Percentiles rank a stretch among this genome's conserved stretches.
Conservation (phyloP, 53 echinoderm and acorn worm genomes). For the Holothuria leucospilota region DNA sequence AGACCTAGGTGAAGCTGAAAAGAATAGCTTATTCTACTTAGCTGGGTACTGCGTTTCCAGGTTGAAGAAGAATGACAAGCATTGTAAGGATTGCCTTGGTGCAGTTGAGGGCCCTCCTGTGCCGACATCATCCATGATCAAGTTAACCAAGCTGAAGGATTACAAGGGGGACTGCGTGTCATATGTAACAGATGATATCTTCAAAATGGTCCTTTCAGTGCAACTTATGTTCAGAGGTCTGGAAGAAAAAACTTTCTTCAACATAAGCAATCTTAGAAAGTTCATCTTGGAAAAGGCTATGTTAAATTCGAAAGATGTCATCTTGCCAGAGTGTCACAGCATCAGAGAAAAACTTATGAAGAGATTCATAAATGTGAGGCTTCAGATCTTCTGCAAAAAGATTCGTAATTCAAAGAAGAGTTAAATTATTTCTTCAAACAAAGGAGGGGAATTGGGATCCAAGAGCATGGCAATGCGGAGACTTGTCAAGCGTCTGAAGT, state of each 20-base stretch:
- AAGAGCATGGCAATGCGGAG: too few species aligned
- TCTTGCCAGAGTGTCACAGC: not conserved
- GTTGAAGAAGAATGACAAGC: slow-evolving; percentile 40
- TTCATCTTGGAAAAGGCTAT: not conserved
- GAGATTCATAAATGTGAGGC: not conserved
- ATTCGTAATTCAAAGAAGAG: not conserved
- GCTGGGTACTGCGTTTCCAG: slow-evolving; percentile 62
- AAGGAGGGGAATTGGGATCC: too few species aligned
- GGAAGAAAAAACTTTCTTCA: not conserved
- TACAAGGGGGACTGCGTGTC: not conserved
- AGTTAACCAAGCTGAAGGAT: not conserved
- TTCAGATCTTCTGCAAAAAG: not conserved
- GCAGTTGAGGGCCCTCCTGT: not conserved
- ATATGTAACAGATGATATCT: not conserved
- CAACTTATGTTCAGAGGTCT: not conserved
- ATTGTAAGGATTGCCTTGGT: slow-evolving; percentile 27
- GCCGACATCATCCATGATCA: not conserved
- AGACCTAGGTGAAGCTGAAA: too few species aligned
- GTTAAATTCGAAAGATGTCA: not conserved
- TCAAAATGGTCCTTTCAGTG: too few species aligned
- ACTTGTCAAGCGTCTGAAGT: too few species aligned
- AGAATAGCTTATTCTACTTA: slow-evolving; percentile 51
- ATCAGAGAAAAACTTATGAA: not conserved
- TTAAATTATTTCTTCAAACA: too few species aligned
- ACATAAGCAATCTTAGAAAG: not conserved